A percentile compares a stretch with the other conserved stretches of the same genome.
Evolutionary conservation across 1,140 invertebrate genomes (phyloP).

Genomic region (Calosoma granatense): DNA sequence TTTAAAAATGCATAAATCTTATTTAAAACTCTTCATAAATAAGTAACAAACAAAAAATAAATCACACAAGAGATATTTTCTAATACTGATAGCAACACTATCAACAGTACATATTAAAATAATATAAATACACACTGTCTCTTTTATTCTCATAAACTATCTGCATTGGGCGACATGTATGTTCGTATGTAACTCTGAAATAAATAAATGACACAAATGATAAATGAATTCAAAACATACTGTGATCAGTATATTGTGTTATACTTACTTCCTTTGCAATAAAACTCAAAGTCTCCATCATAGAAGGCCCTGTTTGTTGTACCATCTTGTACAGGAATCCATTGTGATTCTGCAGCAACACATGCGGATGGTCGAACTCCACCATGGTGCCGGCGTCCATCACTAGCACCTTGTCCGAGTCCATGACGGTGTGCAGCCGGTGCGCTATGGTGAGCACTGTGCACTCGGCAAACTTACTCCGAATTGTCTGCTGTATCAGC

Average conservation of each 20-base stretch:
- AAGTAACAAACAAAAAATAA: background rate
- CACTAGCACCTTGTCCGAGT: conserved; percentile 63
- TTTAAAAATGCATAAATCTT: background rate
- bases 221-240: no score
- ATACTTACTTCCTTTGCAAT: conserved; percentile 46
- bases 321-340: conserved; percentile 60
- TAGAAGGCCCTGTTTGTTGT: conserved; percentile 47
- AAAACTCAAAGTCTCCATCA: conserved; percentile 44
- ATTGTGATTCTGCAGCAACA: conserved; percentile 48
- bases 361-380: conserved; percentile 62
- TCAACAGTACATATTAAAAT: no score
- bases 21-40: background rate
- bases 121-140: no score
- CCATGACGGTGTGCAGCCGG: conserved; percentile 72
- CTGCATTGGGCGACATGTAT: no score
- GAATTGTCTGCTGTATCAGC: conserved; percentile 56
- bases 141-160: no score
- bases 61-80: background rate
- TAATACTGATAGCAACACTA: no score
- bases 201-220: no score
- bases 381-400: conserved; percentile 52
- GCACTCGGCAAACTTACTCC: conserved; percentile 55
- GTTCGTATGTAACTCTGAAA: no score
- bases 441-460: conserved; percentile 80
- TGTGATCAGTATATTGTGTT: no score